These are phyloP conservation scores for Drosophila kanekoi DNA, from an alignment of 2,888 invertebrate species.

Conservation along the genomic window DNA sequence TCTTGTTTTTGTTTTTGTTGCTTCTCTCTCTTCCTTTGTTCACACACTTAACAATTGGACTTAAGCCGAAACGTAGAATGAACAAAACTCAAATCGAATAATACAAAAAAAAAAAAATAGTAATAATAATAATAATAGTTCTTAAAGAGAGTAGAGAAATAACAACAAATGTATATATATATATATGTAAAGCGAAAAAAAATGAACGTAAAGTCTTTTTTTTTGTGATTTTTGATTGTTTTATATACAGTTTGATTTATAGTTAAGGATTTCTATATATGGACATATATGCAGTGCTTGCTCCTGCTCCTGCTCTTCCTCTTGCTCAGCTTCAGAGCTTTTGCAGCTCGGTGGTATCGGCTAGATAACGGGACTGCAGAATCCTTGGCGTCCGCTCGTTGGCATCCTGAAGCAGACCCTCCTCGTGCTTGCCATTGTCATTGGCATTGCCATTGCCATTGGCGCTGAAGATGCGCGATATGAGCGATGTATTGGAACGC, in stretches of 20 bases:
- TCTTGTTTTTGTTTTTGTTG: constrained; percentile 14
- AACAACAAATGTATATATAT: constrained; percentile 5
- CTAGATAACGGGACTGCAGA: constrained; percentile 80
- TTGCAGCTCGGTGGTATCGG: constrained; percentile 84
- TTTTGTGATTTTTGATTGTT: constrained; percentile 10
- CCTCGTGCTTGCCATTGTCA: constrained; percentile 77
- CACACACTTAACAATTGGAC: no score
- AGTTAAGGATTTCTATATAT: constrained; percentile 18
- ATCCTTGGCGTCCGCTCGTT: constrained; percentile 79
- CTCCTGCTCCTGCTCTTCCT: no score
- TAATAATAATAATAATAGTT: no score
- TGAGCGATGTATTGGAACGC: constrained; percentile 86
- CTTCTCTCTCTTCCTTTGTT: no score
- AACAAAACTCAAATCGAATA: constrained; percentile 16
- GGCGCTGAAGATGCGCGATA: constrained; percentile 85
- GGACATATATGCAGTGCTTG: constrained; percentile 5
- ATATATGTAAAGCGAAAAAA: constrained; percentile 6
- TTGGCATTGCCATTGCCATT: constrained; percentile 24
- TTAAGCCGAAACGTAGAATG: constrained; percentile 13
- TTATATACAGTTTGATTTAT: constrained; percentile 42
- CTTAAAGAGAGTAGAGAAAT: not conserved
- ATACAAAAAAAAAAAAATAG: constrained; percentile 11
- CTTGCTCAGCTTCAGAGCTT: constrained; percentile 72
- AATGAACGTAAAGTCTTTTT: constrained; percentile 10
- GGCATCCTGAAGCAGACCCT: constrained; percentile 75